Evolutionary conservation across 2,888 invertebrate species (phyloP).

Genomic region (Tenthredo scrophulariae): DNA sequence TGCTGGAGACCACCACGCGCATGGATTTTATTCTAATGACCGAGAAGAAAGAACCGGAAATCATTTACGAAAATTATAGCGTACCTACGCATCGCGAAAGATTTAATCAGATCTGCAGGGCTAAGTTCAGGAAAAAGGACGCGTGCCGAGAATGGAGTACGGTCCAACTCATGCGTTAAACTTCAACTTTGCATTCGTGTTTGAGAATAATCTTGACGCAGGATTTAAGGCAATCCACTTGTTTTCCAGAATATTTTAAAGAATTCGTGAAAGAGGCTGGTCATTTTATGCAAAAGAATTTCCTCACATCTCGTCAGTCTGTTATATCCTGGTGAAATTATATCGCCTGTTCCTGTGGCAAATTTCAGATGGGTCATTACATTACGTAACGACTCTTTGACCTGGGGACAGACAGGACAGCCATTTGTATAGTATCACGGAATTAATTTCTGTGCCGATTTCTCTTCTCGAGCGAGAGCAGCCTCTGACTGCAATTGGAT

Average conservation of each 20-base stretch:
- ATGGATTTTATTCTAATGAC: not conserved
- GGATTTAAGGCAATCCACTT: not conserved
- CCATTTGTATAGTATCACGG: not conserved
- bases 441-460: constrained; percentile 46
- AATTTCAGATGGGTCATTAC: not conserved
- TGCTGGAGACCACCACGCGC: not conserved
- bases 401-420: not conserved
- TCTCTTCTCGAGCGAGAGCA: constrained; percentile 3
- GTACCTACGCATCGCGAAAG: not conserved
- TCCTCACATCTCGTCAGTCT: too few relatives aligned
- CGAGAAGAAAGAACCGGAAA: constrained; percentile 10
- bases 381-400: not conserved
- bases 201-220: not conserved
- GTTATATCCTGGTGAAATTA: not conserved
- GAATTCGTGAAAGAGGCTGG: too few relatives aligned
- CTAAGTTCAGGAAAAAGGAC: not conserved
- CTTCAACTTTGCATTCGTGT: not conserved
- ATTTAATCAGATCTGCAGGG: constrained; percentile 14
- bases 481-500: not conserved
- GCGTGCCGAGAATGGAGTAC: constrained; percentile 19
- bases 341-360: not conserved
- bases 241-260: not conserved
- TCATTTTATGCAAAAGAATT: too few relatives aligned
- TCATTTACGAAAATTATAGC: constrained; percentile 27
- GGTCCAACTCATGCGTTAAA: not conserved